Evolutionary conservation across 2,888 invertebrate species (phyloP).

Genomic region (Cremastobaeus sp.): DNA sequence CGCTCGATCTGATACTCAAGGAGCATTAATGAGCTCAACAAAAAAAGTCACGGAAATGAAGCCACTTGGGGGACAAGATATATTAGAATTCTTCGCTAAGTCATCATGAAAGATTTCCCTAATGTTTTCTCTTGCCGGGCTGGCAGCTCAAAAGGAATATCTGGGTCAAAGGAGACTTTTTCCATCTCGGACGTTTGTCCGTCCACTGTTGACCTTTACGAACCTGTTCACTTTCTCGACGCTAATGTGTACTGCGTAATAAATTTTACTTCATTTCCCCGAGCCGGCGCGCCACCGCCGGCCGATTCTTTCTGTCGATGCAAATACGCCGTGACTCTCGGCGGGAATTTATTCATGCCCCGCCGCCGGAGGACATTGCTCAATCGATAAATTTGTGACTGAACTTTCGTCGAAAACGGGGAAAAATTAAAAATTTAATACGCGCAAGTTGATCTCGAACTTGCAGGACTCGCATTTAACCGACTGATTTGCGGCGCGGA

Average conservation of each 20-base stretch:
- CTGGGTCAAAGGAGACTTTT: constrained; percentile 54
- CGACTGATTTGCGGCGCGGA: background rate
- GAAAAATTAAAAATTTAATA: constrained; percentile 27
- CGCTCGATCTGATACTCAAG: constrained; percentile 23
- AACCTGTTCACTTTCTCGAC: constrained; percentile 46
- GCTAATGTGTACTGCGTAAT: constrained; percentile 36
- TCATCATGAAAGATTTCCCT: constrained; percentile 69
- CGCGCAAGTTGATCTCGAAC: background rate
- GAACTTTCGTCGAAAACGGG: constrained; percentile 2
- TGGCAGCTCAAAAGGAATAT: constrained; percentile 63
- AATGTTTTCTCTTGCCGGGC: constrained; percentile 64
- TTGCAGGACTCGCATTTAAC: background rate
- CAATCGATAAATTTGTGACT: constrained; percentile 17
- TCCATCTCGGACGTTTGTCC: constrained; percentile 44
- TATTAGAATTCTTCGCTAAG: constrained; percentile 63
- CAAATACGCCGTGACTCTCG: constrained; percentile 17
- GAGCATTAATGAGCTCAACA: constrained; percentile 31
- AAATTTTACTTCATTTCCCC: constrained; percentile 39
- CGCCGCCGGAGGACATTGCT: constrained; percentile 1
- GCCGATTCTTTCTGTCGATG: constrained; percentile 11
- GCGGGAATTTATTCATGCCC: constrained; percentile 18
- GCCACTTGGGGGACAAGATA: constrained; percentile 57
- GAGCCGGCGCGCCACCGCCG: background rate
- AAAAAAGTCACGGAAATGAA: constrained; percentile 36
- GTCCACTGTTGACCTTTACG: constrained; percentile 42